phyloP scores from a whole-genome alignment of 2,113 vertebrate species.

The Dicerorhinus sumatrensis region DNA sequence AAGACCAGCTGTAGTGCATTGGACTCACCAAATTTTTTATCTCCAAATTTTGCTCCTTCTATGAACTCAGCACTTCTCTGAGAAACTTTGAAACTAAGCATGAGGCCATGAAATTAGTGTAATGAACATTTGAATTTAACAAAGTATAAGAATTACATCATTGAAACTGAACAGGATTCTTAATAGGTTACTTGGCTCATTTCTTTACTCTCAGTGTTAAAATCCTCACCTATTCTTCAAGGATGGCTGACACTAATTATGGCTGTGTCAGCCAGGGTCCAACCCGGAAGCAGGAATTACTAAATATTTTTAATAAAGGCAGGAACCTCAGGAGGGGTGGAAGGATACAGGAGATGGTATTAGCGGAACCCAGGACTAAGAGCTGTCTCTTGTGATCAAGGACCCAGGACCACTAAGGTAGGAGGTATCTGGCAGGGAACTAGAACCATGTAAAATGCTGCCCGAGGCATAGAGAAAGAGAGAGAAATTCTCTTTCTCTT shows the following conservation, averaged over 20 bases:
- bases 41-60: neutral
- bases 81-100: neutral
- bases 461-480: neutral
- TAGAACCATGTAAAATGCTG: neutral
- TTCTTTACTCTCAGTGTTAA: neutral
- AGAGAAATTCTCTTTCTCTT: neutral
- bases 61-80: constrained; percentile 1
- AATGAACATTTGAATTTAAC: neutral
- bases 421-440: neutral
- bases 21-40: constrained; percentile 16
- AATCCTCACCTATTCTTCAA: neutral
- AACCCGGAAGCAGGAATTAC: neutral
- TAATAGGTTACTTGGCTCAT: neutral
- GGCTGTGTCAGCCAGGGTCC: neutral
- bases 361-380: neutral
- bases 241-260: too few species aligned
- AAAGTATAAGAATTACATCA: neutral
- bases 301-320: neutral
- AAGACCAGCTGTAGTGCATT: neutral
- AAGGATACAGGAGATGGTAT: neutral
- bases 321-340: neutral
- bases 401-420: neutral
- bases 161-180: neutral
- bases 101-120: neutral
- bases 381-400: neutral